Evolutionary conservation across 2,113 vertebrate genomes (phyloP).

Genomic region (Cricetomys ansorgei): DNA sequence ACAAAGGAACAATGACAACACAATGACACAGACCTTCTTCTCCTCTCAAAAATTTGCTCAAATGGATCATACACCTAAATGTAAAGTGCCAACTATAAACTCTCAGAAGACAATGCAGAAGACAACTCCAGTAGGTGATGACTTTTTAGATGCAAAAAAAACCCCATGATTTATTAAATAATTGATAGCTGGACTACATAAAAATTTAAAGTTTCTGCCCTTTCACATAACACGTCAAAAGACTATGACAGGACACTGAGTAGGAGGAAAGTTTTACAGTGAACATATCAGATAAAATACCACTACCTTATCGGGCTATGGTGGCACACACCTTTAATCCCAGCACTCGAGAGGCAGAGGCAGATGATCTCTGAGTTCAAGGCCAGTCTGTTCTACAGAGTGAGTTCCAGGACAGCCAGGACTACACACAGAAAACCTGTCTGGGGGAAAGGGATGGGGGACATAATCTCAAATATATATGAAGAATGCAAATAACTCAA

Average conservation of each 20-base stretch:
- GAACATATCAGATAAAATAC: background rate
- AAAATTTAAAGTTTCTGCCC: slow-evolving; percentile 15
- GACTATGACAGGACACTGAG: background rate
- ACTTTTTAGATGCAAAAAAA: background rate
- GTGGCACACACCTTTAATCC: too few species aligned
- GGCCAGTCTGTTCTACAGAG: too few species aligned
- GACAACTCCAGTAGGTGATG: background rate
- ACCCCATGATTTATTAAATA: background rate
- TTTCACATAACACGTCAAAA: background rate
- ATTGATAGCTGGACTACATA: background rate
- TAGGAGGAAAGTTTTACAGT: background rate
- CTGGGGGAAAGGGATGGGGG: too few species aligned
- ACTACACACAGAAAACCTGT: too few species aligned
- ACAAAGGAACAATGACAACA: background rate
- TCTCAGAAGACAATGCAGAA: background rate
- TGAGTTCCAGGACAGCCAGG: too few species aligned
- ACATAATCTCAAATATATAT: slow-evolving; percentile 7
- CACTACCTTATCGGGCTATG: too few species aligned
- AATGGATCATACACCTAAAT: background rate
- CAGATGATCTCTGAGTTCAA: too few species aligned
- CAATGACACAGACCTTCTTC: background rate
- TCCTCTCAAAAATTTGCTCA: background rate
- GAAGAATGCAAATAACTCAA: slow-evolving; percentile 43
- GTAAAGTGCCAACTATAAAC: background rate
- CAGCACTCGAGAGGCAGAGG: too few species aligned